These are phyloP conservation scores for Periophthalmus magnuspinnatus DNA, from an alignment of 2,797 vertebrate genomes.

Conservation along the genomic window DNA sequence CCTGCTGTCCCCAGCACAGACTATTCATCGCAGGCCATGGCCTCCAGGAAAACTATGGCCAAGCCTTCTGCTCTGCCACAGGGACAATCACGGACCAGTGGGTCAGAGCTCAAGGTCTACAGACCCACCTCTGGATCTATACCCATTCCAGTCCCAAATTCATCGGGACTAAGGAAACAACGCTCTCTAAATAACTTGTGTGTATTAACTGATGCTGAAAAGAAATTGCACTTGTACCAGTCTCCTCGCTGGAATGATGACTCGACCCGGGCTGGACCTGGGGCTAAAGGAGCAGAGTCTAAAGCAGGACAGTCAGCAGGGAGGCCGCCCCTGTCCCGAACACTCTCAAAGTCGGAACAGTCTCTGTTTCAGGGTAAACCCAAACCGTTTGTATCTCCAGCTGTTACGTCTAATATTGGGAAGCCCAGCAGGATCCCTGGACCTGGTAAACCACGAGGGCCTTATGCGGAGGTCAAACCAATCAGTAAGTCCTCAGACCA, in stretches of 20 bases:
- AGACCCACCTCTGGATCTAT: constrained; percentile 73
- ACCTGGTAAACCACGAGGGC: constrained; percentile 83
- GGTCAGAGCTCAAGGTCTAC: constrained; percentile 78
- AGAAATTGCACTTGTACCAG: constrained; percentile 91
- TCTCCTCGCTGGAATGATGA: constrained; percentile 89
- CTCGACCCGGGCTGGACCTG: constrained; percentile 74
- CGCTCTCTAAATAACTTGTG: constrained; percentile 90
- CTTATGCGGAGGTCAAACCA: constrained; percentile 93
- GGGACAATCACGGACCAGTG: constrained; percentile 67
- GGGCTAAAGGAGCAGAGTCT: constrained; percentile 68
- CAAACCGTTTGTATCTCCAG: constrained; percentile 77
- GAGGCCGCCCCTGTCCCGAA: constrained; percentile 81
- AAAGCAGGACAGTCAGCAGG: constrained; percentile 66
- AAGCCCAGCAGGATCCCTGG: constrained; percentile 87
- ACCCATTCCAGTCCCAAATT: constrained; percentile 75
- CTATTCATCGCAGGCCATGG: constrained; percentile 73
- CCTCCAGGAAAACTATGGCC: constrained; percentile 77
- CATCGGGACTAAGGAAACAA: constrained; percentile 88
- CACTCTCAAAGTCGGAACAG: constrained; percentile 91
- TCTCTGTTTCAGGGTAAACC: constrained; percentile 87
- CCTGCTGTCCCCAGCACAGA: constrained; percentile 60
- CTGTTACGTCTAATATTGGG: constrained; percentile 72
- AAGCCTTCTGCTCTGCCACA: constrained; percentile 75
- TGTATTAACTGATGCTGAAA: constrained; percentile 92
- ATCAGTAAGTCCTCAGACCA: constrained; percentile 87